Percentiles rank a stretch among this genome's conserved stretches.
These are phyloP conservation scores for Mongoloraphidia duomilia DNA, from an alignment of 2,888 invertebrate species.

Conservation along the genomic window DNA sequence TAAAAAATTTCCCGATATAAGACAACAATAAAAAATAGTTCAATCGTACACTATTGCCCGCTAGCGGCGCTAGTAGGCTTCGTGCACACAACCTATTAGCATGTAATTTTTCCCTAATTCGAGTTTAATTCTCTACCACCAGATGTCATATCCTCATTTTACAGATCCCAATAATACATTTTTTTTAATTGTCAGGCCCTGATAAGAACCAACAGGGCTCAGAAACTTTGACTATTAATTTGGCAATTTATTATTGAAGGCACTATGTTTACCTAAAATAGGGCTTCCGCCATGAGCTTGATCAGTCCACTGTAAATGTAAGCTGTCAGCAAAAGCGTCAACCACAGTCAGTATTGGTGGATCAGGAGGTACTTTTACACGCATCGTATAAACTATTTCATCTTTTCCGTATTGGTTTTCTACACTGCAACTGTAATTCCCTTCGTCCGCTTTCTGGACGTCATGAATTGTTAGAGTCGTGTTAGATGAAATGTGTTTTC, in stretches of 20 bases:
- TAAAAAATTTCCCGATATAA: too few species aligned
- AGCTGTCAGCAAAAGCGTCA: slow-evolving; percentile 68
- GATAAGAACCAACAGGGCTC: too few species aligned
- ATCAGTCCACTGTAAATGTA: slow-evolving; percentile 69
- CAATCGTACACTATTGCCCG: too few species aligned
- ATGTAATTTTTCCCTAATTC: too few species aligned
- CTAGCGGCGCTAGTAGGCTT: too few species aligned
- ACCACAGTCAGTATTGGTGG: slow-evolving; percentile 69
- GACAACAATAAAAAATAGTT: too few species aligned
- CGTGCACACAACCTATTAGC: too few species aligned
- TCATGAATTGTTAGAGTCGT: slow-evolving; percentile 65
- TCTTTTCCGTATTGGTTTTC: slow-evolving; percentile 74
- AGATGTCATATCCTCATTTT: too few species aligned
- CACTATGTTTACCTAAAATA: slow-evolving; percentile 40
- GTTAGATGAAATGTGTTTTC: slow-evolving; percentile 50
- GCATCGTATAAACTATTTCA: slow-evolving; percentile 64
- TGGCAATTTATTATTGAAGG: neutral
- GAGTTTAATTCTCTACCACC: too few species aligned
- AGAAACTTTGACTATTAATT: too few species aligned
- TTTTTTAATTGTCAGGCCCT: too few species aligned
- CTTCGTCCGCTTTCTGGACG: slow-evolving; percentile 67
- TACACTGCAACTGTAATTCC: slow-evolving; percentile 79
- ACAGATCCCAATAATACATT: too few species aligned
- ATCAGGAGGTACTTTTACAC: slow-evolving; percentile 69
- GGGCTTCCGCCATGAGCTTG: slow-evolving; percentile 72